A percentile compares a stretch with the other conserved stretches of the same genome.
phyloP scores from a whole-genome alignment of 2,113 vertebrate species.

The Ranitomeya variabilis region DNA sequence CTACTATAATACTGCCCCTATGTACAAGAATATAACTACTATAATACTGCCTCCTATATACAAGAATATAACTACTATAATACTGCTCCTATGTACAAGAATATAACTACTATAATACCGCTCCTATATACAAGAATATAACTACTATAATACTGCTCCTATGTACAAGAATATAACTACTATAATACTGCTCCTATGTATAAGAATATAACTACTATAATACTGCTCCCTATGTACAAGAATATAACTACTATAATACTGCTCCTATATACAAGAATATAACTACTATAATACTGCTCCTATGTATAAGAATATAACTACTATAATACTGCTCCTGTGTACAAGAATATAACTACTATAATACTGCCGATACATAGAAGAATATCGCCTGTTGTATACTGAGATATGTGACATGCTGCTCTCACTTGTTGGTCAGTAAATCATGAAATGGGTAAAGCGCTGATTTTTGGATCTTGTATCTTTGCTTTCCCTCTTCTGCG shows the following conservation, averaged over 20 bases:
- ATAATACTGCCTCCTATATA: too few species aligned
- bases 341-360: neutral
- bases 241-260: constrained; percentile 13
- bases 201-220: neutral
- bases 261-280: neutral
- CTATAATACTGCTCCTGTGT: neutral
- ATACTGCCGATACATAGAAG: neutral
- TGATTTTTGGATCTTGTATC: too few species aligned
- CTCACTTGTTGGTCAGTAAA: too few species aligned
- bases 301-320: constrained; percentile 3
- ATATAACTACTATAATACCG: neutral
- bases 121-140: neutral
- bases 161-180: constrained; percentile 4
- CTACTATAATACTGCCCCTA: too few species aligned
- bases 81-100: neutral
- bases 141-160: neutral
- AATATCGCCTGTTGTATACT: neutral
- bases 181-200: neutral
- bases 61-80: too few species aligned
- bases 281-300: neutral
- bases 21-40: too few species aligned
- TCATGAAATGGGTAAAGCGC: too few species aligned
- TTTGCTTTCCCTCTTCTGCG: too few species aligned
- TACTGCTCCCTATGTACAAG: neutral
- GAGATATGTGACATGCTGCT: too few species aligned